Evolutionary conservation across 2,113 vertebrate species (phyloP), one percentile per base, ranked within the genome.

Genomic region (Brachypodius melanocephalos): DNA sequence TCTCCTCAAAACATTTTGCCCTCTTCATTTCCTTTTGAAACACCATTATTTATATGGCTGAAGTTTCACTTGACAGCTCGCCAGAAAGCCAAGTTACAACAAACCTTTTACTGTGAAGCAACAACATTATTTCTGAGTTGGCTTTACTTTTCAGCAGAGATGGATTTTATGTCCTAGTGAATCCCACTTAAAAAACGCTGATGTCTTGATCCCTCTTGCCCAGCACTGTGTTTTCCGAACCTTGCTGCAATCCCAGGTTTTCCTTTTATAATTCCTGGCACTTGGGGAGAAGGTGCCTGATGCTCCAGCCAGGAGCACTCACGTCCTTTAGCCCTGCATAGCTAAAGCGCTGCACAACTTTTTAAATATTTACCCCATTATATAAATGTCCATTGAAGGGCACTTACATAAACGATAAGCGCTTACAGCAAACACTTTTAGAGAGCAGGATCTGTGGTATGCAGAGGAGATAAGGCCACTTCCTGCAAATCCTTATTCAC

Each of bases 301-400:
- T 3, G 26, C 88, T 88, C 79, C 86, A 80, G 67, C 71, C 89
- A 83, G 71, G 74, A 69, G 51, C 66, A 26, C 69, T 88, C 88
- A 29, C 0, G 4, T 94, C 85, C 85, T 88, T 78, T 52, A 80
- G 75, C 48, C 67, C 88, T 48, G 72, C 94, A 96, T 96, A 94
- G 93, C 68, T 97, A 68, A 96, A 95, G 79, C 43, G 0, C 96
- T 54, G 75, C 95, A 95, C 89, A 89, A 96, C 93, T 95, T 96
- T 93, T 97, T 93, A 95, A 97, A 96, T 97, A 96, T 97, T 96
- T 96, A 97, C 95, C 88, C 93, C 94, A 90, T 97, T 97, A 96
- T 94, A 97, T 93, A 94, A 96, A 96, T 95, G 96, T 96, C 94
- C 90, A 97, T 42, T 94, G 94, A 96, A 97, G 95, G 95, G 95